Conservation (phyloP, 2,888 invertebrate genomes). For the Erebia ligea region DNA sequence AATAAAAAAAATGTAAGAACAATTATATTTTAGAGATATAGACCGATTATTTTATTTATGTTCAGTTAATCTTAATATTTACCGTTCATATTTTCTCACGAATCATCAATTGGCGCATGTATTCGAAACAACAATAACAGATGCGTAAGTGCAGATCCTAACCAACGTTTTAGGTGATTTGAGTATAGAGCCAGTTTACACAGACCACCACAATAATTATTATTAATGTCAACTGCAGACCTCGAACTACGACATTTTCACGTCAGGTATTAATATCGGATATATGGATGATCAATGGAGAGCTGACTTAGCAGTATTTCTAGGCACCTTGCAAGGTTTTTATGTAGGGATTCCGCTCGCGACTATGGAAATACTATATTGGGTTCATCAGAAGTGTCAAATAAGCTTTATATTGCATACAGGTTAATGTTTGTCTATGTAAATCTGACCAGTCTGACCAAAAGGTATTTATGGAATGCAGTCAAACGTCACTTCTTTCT, state of each 20-base stretch:
- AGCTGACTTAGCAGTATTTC: constrained; percentile 6
- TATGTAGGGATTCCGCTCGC: neutral
- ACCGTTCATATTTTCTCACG: neutral
- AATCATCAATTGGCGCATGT: neutral
- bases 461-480: neutral
- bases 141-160: neutral
- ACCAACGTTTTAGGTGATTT: neutral
- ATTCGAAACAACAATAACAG: neutral
- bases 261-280: neutral
- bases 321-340: neutral
- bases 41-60: no score
- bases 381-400: neutral
- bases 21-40: no score
- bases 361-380: neutral
- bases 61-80: neutral
- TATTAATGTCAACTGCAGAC: neutral
- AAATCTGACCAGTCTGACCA: neutral
- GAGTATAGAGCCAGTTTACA: neutral
- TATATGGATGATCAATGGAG: neutral
- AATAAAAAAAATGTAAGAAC: neutral
- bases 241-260: neutral
- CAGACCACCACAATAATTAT: neutral
- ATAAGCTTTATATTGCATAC: neutral
- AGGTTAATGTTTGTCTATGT: neutral
- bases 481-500: neutral